Base-by-base conservation (phyloP, 1,140 invertebrate genomes). In the Melipona quadrifasciata region DNA sequence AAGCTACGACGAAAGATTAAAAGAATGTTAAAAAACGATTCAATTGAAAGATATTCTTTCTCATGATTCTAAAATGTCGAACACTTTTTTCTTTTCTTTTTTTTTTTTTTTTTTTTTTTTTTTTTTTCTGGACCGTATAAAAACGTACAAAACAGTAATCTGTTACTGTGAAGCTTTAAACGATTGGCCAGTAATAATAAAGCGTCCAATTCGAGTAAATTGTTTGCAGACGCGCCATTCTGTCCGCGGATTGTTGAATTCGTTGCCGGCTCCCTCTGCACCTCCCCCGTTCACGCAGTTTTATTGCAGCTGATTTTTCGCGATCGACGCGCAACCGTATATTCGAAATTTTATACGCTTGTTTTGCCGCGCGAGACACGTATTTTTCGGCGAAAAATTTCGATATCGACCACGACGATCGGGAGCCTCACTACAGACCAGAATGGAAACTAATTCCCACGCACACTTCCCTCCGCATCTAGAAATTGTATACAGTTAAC, bases 401-500 rank as follows among this genome's bases (percentile, higher is more conserved):
- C 80, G 53, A 57, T 70, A 31, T 27, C 70, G 31, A 47, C 51
- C 34, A 64, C 58, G 51, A 68, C 64, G 73, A 83, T 55, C 75
- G 39, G 31, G 55, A 79, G 47, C 31, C 10, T 77, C 74, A 31
- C 67, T 39, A 27, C 65, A 34, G 58, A 58, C 53, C 39, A 80
- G 77, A 80, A 80, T 67, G 83, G 75, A 79, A 58, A 39, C 75
- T 79, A 71, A 84, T 84, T 84, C 64, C 27, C 82, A 12, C 67
- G 67, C 39, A 51, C 76, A 78, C 67, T 61, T 79, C 47, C 16
- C 70, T 47, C 70, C 70, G 3, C 58, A 27, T 51, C 55, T 80
- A 84, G 58, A 74, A 70, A 84, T 57, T 80, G 76, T 84, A 84
- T 84, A 80, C 82, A 68, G 64, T 80, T 77, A 64, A 64, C 19